phyloP scores from a whole-genome alignment of 2,888 invertebrate genomes.

The Melanostoma mellinum region DNA sequence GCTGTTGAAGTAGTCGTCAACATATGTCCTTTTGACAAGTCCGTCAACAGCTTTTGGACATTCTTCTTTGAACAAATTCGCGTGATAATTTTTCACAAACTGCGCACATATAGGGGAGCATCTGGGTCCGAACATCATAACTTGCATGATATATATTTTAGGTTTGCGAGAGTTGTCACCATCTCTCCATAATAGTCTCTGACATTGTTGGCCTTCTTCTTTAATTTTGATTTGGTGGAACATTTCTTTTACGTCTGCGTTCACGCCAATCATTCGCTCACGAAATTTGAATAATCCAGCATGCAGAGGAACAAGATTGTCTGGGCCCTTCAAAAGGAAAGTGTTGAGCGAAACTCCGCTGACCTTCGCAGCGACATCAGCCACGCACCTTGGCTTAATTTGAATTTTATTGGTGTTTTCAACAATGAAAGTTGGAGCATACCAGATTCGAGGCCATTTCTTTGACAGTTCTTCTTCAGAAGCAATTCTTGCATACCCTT shows the following conservation, averaged over 20 bases:
- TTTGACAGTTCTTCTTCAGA: conserved; percentile 32
- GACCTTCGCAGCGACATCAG: neutral
- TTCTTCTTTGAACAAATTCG: neutral
- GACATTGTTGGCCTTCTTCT: too few species aligned
- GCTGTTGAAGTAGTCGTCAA: neutral
- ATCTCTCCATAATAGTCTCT: too few species aligned
- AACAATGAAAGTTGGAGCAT: conserved; percentile 50
- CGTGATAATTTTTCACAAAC: neutral
- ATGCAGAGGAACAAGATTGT: conserved; percentile 1
- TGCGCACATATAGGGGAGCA: too few species aligned
- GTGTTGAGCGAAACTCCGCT: neutral
- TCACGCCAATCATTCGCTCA: too few species aligned
- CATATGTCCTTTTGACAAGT: too few species aligned
- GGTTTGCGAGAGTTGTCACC: too few species aligned
- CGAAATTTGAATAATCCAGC: neutral
- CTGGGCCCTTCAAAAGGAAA: neutral
- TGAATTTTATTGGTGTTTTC: neutral
- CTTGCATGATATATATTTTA: too few species aligned
- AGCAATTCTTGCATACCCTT: conserved; percentile 58
- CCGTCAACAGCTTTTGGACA: neutral
- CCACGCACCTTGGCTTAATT: neutral
- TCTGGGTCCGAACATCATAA: too few species aligned
- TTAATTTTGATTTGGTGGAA: too few species aligned
- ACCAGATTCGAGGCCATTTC: conserved; percentile 33
- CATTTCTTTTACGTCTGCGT: too few species aligned